These are phyloP conservation scores for Thalassoma bifasciatum DNA, from an alignment of 2,113 vertebrate genomes.

Conservation along the genomic window DNA sequence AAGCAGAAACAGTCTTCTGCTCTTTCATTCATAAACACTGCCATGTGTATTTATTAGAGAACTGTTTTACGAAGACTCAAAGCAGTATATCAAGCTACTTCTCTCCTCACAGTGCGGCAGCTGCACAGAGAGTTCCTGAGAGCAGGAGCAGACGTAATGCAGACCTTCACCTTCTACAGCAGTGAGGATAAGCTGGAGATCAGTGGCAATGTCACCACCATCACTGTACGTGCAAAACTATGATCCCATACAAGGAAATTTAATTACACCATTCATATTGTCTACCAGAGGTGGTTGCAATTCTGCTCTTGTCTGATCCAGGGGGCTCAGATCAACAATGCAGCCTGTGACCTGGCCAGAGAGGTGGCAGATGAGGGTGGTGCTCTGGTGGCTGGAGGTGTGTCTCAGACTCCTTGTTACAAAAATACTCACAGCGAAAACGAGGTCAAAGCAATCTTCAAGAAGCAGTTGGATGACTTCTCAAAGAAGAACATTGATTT, in stretches of 20 bases:
- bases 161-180: conserved; percentile 91
- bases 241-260: neutral
- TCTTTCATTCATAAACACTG: too few relatives aligned
- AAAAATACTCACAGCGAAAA: conserved; percentile 87
- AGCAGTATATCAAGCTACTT: neutral
- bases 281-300: neutral
- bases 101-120: conserved; percentile 82
- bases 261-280: neutral
- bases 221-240: conserved; percentile 81
- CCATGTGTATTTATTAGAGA: neutral
- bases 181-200: conserved; percentile 91
- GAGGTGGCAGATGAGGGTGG: conserved; percentile 90
- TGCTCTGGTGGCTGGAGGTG: conserved; percentile 91
- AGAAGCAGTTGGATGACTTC: conserved; percentile 90
- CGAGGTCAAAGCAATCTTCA: conserved; percentile 89
- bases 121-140: conserved; percentile 90
- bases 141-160: conserved; percentile 87
- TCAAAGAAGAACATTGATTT: conserved; percentile 92
- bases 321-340: conserved; percentile 91
- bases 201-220: conserved; percentile 87
- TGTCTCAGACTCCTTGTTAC: conserved; percentile 93
- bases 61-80: too few relatives aligned
- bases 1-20: too few relatives aligned
- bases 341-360: conserved; percentile 92
- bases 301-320: conserved; percentile 43